These are phyloP conservation scores for Salarias fasciatus DNA, from an alignment of 2,797 vertebrate species.

Conservation along the genomic window DNA sequence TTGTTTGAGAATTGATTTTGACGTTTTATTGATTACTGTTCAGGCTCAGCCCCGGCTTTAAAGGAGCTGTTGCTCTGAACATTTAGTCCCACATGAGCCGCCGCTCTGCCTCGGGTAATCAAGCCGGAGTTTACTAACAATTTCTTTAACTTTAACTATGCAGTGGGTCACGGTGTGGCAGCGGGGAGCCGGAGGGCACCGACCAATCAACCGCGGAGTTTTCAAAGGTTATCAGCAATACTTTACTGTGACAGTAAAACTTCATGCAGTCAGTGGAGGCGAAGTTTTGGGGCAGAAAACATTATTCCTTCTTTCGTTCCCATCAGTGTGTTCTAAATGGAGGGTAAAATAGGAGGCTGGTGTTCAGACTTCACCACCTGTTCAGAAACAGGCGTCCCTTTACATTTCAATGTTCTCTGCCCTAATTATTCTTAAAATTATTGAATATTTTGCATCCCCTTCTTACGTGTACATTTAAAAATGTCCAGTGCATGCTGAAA, in stretches of 20 bases:
- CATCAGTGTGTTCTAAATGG: conserved; percentile 4
- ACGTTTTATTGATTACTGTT: conserved; percentile 28
- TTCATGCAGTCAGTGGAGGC: conserved; percentile 15
- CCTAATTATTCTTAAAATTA: too few species aligned
- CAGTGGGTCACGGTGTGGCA: not conserved
- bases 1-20: conserved; percentile 17
- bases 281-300: conserved; percentile 17
- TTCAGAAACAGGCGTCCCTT: too few species aligned
- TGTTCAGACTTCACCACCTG: too few species aligned
- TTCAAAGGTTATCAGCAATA: conserved; percentile 29
- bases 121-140: conserved; percentile 5
- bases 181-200: conserved; percentile 18
- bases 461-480: too few species aligned
- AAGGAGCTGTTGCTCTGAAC: conserved; percentile 19
- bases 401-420: too few species aligned
- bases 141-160: conserved; percentile 28
- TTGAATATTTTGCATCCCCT: too few species aligned
- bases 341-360: not conserved
- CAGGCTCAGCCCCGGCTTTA: too few species aligned
- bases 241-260: conserved; percentile 25
- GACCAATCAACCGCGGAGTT: conserved; percentile 12
- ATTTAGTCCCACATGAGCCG: conserved; percentile 31
- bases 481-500: too few species aligned
- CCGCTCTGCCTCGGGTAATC: conserved; percentile 12
- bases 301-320: conserved; percentile 13